Base-by-base conservation (phyloP, 2,113 vertebrate species). In the Xiphophorus hellerii region DNA sequence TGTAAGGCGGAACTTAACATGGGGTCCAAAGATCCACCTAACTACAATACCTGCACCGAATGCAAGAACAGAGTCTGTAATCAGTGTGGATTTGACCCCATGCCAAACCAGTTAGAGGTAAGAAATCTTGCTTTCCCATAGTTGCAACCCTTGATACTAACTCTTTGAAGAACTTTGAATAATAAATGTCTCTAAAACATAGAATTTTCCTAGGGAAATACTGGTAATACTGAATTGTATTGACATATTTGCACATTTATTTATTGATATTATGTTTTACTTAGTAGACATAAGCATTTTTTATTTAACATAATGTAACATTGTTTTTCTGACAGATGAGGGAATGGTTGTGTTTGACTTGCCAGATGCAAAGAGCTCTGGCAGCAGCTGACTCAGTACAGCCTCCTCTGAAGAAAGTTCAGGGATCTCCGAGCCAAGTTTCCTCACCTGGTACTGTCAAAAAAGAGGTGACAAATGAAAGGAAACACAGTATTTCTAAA, bases 61-160 rank as follows among this genome's bases (percentile, higher is more conserved):
- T 99, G 98, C 93, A 96, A 97, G 92, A 94, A 88, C 11, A 92
- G 90, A 68, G 96, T 98, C 22, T 99, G 98, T 87, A 97, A 96
- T 78, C 94, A 95, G 75, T 99, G 97, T 96, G 98, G 97, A 94
- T 98, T 98, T 93, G 97, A 96, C 74, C 95, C 97, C 0, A 94
- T 89, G 67, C 95, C 96, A 0, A 96, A 96, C 89, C 90, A 95
- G 72, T 91, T 91, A 58, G 93, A 95, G 92, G 97, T 98, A 96
- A 94, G 94, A 4, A 2, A 65, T 25, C 8, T 58, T 58, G 25
- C 51, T 48, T 48, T 48, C 17, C 44, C 5, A 48, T 20, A 5
- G 14, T 17, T 17, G 5, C 17, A 48, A 17, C 5, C 17, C 0
- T 48, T 17, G 25, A n/a, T 58, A 58, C 9, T n/a, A 8, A 58